phyloP scores from a whole-genome alignment of 2,888 invertebrate genomes.

The Phasia obesa region DNA sequence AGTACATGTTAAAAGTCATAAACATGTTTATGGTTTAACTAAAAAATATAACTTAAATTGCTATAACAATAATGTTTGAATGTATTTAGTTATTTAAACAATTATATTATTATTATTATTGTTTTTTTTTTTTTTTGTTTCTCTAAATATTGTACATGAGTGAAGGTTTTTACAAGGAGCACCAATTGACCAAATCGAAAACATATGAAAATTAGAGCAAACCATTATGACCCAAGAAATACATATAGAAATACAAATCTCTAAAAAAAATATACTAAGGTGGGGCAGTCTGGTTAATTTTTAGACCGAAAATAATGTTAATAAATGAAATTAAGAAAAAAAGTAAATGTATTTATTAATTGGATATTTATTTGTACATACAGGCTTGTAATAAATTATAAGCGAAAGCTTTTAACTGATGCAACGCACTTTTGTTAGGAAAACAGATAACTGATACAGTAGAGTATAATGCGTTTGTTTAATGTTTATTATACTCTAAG shows the following conservation, averaged over 20 bases:
- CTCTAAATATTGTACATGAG: too few species aligned
- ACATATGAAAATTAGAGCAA: conserved; percentile 64
- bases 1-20: conserved; percentile 66
- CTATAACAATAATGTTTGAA: conserved; percentile 52
- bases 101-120: conserved; percentile 48
- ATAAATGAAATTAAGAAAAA: conserved; percentile 22
- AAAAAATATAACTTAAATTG: conserved; percentile 46
- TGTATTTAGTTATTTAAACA: conserved; percentile 36
- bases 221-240: conserved; percentile 59
- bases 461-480: too few species aligned
- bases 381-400: background rate
- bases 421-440: background rate
- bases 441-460: too few species aligned
- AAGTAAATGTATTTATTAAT: conserved; percentile 46
- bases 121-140: background rate
- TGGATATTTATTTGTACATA: background rate
- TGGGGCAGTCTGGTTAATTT: conserved; percentile 55
- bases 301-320: background rate
- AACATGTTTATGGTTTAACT: conserved; percentile 61
- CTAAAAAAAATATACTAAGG: conserved; percentile 40
- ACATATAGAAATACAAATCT: conserved; percentile 25
- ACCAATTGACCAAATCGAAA: conserved; percentile 9
- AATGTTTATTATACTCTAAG: background rate
- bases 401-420: background rate
- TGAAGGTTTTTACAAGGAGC: too few species aligned